Evolutionary conservation across 2,797 vertebrate genomes (phyloP).

Genomic region (Cyclopterus lumpus): DNA sequence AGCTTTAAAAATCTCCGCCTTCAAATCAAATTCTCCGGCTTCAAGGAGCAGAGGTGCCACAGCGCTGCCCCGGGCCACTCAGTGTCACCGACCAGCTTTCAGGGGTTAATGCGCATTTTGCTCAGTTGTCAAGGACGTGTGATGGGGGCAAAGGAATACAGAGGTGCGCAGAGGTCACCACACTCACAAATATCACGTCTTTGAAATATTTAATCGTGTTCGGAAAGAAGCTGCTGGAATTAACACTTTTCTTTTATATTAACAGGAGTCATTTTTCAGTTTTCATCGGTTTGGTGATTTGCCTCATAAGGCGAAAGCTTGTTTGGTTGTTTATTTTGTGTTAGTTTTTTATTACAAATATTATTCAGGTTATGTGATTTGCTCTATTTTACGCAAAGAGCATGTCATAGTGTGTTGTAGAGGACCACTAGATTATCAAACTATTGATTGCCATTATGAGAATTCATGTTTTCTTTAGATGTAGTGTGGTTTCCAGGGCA

Average conservation of each 20-base stretch:
- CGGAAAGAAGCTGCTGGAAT: slow-evolving; percentile 16
- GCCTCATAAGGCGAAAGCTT: neutral
- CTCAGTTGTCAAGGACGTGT: slow-evolving; percentile 69
- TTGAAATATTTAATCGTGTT: slow-evolving; percentile 57
- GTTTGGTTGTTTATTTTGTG: neutral
- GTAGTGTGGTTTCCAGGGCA: neutral
- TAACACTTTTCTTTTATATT: slow-evolving; percentile 6
- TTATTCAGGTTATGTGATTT: neutral
- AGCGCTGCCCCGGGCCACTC: slow-evolving; percentile 65
- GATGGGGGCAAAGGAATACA: slow-evolving; percentile 64
- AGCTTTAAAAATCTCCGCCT: slow-evolving; percentile 79
- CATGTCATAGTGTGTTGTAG: neutral
- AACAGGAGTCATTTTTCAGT: slow-evolving; percentile 7
- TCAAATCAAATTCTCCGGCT: slow-evolving; percentile 77
- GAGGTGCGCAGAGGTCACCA: slow-evolving; percentile 55
- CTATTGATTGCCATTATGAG: neutral
- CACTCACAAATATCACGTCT: slow-evolving; percentile 52
- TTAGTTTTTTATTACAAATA: neutral
- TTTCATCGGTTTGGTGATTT: neutral
- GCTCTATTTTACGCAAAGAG: neutral
- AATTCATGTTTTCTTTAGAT: neutral
- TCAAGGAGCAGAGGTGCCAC: slow-evolving; percentile 64
- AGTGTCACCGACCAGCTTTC: slow-evolving; percentile 70
- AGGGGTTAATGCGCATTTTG: slow-evolving; percentile 77
- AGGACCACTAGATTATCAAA: neutral